Conservation (phyloP, 1,140 invertebrate species). For the Riptortus pedestris region DNA sequence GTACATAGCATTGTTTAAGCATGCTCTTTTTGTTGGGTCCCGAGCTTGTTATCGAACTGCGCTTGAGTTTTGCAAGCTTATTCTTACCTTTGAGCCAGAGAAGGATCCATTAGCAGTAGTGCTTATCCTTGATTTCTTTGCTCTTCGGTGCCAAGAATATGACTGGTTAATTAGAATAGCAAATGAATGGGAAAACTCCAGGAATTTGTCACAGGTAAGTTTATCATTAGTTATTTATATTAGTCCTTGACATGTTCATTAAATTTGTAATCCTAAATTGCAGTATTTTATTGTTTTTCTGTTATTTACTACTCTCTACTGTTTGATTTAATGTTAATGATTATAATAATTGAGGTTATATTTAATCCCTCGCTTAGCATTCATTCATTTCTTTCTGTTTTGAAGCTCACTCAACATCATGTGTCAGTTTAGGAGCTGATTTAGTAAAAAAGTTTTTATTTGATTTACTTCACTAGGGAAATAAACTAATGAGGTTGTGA, state of each 20-base stretch:
- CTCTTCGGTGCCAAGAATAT: conserved; percentile 67
- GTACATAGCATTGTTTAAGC: conserved; percentile 75
- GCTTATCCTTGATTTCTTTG: conserved; percentile 78
- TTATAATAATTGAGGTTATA: neutral
- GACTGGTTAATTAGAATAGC: conserved; percentile 69
- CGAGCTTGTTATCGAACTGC: conserved; percentile 71
- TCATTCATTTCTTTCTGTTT: too few relatives aligned
- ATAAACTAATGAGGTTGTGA: too few relatives aligned
- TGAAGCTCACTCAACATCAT: too few relatives aligned
- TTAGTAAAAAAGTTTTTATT: too few relatives aligned
- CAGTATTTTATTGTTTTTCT: too few relatives aligned
- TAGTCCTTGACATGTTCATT: neutral
- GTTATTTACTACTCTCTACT: too few relatives aligned
- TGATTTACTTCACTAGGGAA: too few relatives aligned
- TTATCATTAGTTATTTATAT: neutral
- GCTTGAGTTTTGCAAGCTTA: conserved; percentile 64
- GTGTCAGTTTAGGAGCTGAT: too few relatives aligned
- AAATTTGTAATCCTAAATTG: neutral
- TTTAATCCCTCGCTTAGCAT: too few relatives aligned
- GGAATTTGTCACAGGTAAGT: conserved; percentile 52
- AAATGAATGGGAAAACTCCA: conserved; percentile 50
- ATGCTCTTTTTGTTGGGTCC: conserved; percentile 67
- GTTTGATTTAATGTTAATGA: neutral
- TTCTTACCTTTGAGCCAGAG: conserved; percentile 69
- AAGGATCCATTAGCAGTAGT: conserved; percentile 72